Evolutionary conservation across 2,888 invertebrate species (phyloP), one percentile per base, ranked within the genome.

Genomic region (Metalampra italica): DNA sequence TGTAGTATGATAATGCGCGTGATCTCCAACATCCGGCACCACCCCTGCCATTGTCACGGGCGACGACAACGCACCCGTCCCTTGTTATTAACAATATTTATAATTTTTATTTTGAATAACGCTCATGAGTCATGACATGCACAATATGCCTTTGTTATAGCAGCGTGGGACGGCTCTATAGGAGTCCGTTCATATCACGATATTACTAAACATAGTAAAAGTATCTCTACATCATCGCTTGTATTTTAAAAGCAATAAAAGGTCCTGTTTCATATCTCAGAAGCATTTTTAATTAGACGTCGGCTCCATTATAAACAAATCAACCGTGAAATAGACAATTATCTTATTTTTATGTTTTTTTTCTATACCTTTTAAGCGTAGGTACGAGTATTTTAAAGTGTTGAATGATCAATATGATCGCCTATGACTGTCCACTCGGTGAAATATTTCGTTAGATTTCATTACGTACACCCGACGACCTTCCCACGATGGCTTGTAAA

Each of bases 1-100:
- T 66, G 71, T 72, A 76, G 68, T 78, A 81, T 80, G 79, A 66
- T 80, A 82, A 83, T 82, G 62, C 51, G 57, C 55, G 60, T 64
- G 66, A 71, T 75, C 63, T 59, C 61, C 50, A 59, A 67, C 78
- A 80, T 81, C 82, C 83, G 79, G 75, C 66, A 62, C 69, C 68
- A 66, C 64, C 66, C 64, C 54, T 47, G 56, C 59, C 68, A 78
- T 77, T 76, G 78, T 73, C 59, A 64, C 47, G 34, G 57, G 48
- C 53, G 58, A 56, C 67, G 71, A 77, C 76, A 71, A 61, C 55
- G 53, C 56, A 53, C 58, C 46, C 61, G 61, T 42, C 56, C 50
- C 54, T 52, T 59, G 55, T 73, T 74, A 77, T 77, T 75, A 75
- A 72, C 65, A 64, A 64, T 60, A 58, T 68, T 67, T 64, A 65